Base-by-base conservation (phyloP, 2,797 vertebrate species). In the Botia almorhae region DNA sequence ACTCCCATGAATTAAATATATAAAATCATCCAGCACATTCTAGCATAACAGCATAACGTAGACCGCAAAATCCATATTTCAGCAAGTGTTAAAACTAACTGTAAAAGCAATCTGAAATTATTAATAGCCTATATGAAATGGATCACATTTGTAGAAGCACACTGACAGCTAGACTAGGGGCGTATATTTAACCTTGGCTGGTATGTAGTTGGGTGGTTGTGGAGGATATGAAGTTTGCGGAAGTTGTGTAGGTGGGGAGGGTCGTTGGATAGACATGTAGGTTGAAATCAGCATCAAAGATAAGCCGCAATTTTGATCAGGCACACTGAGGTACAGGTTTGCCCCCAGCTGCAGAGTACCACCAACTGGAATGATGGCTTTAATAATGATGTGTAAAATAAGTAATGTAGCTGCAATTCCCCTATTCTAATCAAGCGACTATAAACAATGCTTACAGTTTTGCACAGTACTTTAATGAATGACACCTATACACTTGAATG, bases 241-340 rank as follows among this genome's bases (percentile, higher is more conserved):
- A n/a, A 74, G 68, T 0, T 39, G 81, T 4, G 53, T 73, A 64
- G 46, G 58, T 16, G 12, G 81, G 55, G 8, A 46, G 48, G 39
- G 86, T 56, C 14, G 73, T 46, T 21, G 81, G 50, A 53, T 56
- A 67, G 65, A 76, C 56, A 90, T 71, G 14, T 88, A 81, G 75
- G 53, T 79, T 51, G 87, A 85, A 48, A 82, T 83, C 60, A 90
- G 83, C 5, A 88, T 75, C 33, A 88, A 46, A 1, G 93, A 86
- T 56, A 94, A 81, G 55, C 92, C 87, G 78, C 91, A 89, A 39
- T 85, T 64, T 4, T 90, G 88, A 17, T 93, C 90, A 16, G 93
- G 93, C 7, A 95, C 89, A 76, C 94, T 91, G 55, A 95, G 80
- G 67, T 93, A 93, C 76, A 95, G 75, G 83, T 89, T 92, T 82